Evolutionary conservation across 2,113 vertebrate species (phyloP).

Genomic region (Spea multiplicata): DNA sequence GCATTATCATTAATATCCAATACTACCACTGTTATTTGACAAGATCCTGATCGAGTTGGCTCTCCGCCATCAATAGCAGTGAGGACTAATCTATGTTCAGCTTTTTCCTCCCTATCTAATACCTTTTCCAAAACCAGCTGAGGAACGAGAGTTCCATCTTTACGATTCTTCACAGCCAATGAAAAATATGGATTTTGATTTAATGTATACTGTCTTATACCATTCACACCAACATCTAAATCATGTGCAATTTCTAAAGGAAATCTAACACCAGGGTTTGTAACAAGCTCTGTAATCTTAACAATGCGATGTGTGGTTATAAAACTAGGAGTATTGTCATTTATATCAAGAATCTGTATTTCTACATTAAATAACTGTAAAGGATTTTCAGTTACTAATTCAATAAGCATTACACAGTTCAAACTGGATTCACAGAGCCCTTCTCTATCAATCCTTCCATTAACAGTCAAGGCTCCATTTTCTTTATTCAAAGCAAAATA

Average conservation of each 20-base stretch:
- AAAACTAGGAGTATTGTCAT: conserved; percentile 77
- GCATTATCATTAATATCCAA: conserved; percentile 74
- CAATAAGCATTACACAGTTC: conserved; percentile 67
- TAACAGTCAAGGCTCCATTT: conserved; percentile 68
- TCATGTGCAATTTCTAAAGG: conserved; percentile 73
- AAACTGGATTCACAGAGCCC: conserved; percentile 67
- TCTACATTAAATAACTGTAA: conserved; percentile 70
- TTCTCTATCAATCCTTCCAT: conserved; percentile 71
- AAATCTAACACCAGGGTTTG: conserved; percentile 64
- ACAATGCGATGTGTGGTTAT: conserved; percentile 57
- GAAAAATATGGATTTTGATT: conserved; percentile 69
- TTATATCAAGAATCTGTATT: conserved; percentile 76
- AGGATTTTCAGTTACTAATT: conserved; percentile 71
- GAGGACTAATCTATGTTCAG: conserved; percentile 67
- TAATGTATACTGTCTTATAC: conserved; percentile 66
- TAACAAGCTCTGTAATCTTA: conserved; percentile 65
- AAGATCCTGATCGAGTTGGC: conserved; percentile 67
- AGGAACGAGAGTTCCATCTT: conserved; percentile 70
- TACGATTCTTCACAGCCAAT: conserved; percentile 60
- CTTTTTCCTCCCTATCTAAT: conserved; percentile 71
- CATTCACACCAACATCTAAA: conserved; percentile 71
- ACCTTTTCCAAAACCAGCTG: conserved; percentile 72
- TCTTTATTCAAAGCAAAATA: conserved; percentile 60
- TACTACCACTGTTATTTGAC: conserved; percentile 63
- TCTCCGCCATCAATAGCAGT: conserved; percentile 71